These are phyloP conservation scores for Petromus typicus DNA, from an alignment of 2,113 vertebrate species.

Conservation along the genomic window DNA sequence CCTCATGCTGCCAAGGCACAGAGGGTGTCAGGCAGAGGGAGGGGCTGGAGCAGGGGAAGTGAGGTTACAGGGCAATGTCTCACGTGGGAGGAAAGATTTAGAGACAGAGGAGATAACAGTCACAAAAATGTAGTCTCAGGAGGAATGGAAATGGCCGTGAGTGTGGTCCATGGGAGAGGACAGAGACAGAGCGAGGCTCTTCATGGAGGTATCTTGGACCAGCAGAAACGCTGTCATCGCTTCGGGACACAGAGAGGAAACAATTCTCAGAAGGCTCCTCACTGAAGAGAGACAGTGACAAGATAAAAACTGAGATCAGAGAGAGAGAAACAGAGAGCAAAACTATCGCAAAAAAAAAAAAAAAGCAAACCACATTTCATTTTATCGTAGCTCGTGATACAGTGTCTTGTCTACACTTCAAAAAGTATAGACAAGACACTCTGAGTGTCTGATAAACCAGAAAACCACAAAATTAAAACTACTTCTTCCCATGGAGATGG, in stretches of 20 bases:
- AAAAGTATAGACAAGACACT: too few relatives aligned
- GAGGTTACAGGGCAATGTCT: neutral
- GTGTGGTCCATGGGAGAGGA: neutral
- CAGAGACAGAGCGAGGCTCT: neutral
- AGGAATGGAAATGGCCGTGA: neutral
- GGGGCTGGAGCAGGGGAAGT: neutral
- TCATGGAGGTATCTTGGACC: neutral
- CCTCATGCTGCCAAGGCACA: neutral
- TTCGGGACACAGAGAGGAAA: neutral
- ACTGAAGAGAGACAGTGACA: neutral
- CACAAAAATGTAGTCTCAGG: neutral
- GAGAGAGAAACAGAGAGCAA: neutral
- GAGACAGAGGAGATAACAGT: neutral
- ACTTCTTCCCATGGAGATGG: neutral
- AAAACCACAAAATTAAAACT: conserved; percentile 33
- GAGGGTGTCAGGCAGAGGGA: rapidly evolving
- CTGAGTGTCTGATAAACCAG: neutral
- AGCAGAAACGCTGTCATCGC: neutral
- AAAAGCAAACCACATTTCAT: neutral
- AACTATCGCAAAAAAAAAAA: conserved; percentile 14
- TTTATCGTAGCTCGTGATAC: neutral
- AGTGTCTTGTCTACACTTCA: too few relatives aligned
- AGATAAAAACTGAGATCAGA: neutral
- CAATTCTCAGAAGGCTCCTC: neutral
- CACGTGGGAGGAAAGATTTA: neutral